These are phyloP conservation scores for Orchesella cincta DNA, from an alignment of 1,140 invertebrate genomes.

Conservation along the genomic window DNA sequence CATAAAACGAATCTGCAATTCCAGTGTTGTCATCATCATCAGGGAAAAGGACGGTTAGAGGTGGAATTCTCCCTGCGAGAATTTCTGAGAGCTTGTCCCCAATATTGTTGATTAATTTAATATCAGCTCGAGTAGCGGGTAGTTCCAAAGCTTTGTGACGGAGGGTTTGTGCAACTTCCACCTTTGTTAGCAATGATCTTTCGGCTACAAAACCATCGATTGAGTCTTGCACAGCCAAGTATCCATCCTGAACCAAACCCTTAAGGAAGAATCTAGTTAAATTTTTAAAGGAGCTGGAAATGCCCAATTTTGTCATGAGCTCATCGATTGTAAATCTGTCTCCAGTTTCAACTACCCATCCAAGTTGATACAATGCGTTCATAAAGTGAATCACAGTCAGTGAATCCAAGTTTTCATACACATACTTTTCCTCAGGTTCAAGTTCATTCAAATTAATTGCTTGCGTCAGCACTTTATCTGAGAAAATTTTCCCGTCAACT, in stretches of 20 bases:
- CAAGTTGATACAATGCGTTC: background rate
- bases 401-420: background rate
- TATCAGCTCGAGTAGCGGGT: background rate
- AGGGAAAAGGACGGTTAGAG: background rate
- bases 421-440: background rate
- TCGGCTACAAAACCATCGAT: background rate
- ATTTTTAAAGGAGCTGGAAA: background rate
- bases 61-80: background rate
- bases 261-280: slow-evolving; percentile 2
- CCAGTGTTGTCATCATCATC: background rate
- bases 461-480: background rate
- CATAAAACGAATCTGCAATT: background rate
- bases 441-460: background rate
- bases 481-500: background rate
- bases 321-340: background rate
- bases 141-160: background rate
- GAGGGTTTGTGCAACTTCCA: background rate
- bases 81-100: background rate
- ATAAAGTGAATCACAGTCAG: background rate
- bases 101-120: background rate
- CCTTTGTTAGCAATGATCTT: background rate
- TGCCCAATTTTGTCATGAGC: background rate
- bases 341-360: background rate
- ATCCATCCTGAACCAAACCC: background rate
- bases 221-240: background rate